A percentile compares a stretch with the other conserved stretches of the same genome.
phyloP scores from a whole-genome alignment of 2,797 vertebrate genomes.

The Sebastiscus albofasciatus region DNA sequence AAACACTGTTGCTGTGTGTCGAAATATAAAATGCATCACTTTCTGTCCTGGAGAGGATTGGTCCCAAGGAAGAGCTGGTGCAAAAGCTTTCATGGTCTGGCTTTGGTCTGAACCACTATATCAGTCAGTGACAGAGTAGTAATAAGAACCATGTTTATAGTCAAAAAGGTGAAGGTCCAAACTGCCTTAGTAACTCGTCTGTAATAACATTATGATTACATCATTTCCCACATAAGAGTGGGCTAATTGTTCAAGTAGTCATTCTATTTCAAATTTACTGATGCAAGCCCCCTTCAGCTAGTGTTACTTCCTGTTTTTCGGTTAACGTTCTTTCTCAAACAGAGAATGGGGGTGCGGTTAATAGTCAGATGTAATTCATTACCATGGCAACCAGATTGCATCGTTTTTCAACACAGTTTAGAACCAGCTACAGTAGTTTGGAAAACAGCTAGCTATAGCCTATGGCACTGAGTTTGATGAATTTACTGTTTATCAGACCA shows the following conservation, averaged over 20 bases:
- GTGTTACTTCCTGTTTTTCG: too few species aligned
- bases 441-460: too few species aligned
- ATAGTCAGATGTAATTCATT: too few species aligned
- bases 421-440: too few species aligned
- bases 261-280: not conserved
- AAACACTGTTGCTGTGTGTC: not conserved
- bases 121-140: not conserved
- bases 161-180: not conserved
- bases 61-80: not conserved
- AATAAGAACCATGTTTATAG: not conserved
- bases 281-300: not conserved
- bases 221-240: not conserved
- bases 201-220: not conserved
- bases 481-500: too few species aligned
- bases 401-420: too few species aligned
- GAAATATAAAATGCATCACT: not conserved
- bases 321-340: too few species aligned
- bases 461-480: too few species aligned
- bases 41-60: not conserved
- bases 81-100: not conserved
- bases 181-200: not conserved
- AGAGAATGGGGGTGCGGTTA: too few species aligned
- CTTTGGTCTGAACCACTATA: not conserved
- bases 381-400: too few species aligned
- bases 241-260: not conserved